Evolutionary conservation across 2,113 vertebrate genomes (phyloP).

Genomic region (Phocoena phocoena): DNA sequence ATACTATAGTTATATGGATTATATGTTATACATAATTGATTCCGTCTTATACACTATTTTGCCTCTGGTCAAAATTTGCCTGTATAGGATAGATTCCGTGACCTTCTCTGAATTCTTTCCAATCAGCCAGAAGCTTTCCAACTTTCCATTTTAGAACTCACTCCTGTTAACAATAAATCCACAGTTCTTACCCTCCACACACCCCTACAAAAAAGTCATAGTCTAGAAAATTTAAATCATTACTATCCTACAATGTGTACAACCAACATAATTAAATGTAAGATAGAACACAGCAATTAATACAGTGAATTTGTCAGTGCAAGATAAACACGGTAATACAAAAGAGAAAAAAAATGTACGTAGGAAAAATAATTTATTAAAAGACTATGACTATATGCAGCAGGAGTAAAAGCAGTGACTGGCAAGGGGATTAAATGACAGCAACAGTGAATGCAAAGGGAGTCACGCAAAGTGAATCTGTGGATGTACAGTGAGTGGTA

Average conservation of each 20-base stretch:
- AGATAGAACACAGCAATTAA: slow-evolving; percentile 18
- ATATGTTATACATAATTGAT: slow-evolving; percentile 14
- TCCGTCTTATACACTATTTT: background rate
- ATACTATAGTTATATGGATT: slow-evolving; percentile 5
- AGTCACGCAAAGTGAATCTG: background rate
- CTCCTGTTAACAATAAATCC: slow-evolving; percentile 19
- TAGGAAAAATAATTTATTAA: background rate
- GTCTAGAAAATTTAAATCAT: slow-evolving; percentile 12
- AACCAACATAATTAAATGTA: slow-evolving; percentile 1
- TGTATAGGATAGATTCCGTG: background rate
- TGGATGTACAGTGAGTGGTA: background rate
- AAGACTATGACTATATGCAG: background rate
- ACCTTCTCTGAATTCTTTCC: background rate
- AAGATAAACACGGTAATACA: background rate
- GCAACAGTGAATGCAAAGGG: background rate
- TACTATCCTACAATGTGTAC: background rate
- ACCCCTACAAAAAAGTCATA: background rate
- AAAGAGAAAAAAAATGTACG: background rate
- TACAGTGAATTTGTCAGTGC: slow-evolving; percentile 25
- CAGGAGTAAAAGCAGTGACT: background rate
- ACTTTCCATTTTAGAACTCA: slow-evolving; percentile 14
- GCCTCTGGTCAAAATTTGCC: slow-evolving; percentile 16
- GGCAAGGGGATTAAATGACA: background rate
- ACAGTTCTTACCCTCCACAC: background rate
- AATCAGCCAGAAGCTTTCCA: slow-evolving; percentile 30